A percentile compares a stretch with the other conserved stretches of the same genome.
Evolutionary conservation across 2,888 invertebrate species (phyloP).

Genomic region (Steromphala cineraria): DNA sequence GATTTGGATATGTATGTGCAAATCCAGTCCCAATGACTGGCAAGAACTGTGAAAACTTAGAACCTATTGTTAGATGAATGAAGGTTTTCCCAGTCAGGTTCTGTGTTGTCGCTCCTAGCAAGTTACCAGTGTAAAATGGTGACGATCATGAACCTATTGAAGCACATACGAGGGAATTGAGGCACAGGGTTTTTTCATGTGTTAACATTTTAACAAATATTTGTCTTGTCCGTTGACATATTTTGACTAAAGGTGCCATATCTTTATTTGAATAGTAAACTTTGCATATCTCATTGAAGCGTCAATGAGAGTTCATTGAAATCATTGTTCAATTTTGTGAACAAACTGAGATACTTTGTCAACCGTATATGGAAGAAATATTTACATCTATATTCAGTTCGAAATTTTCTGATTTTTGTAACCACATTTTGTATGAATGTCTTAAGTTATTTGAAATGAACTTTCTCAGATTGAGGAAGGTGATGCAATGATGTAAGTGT

Average conservation of each 20-base stretch:
- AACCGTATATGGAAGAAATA: too few species aligned
- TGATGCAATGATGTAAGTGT: neutral
- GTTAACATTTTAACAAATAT: neutral
- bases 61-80: neutral
- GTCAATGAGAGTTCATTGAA: too few species aligned
- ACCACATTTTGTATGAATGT: neutral
- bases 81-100: neutral
- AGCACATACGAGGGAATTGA: conserved; percentile 6
- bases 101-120: neutral
- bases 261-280: too few species aligned
- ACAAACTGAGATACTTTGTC: too few species aligned
- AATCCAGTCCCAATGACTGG: neutral
- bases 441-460: too few species aligned
- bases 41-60: neutral
- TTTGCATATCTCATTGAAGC: too few species aligned
- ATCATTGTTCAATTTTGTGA: too few species aligned
- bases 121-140: neutral
- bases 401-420: neutral
- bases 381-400: too few species aligned
- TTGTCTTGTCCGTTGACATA: neutral
- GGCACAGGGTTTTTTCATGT: conserved; percentile 13
- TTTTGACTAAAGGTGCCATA: neutral
- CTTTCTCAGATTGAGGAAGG: neutral
- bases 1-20: conserved; percentile 14
- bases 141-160: neutral